Conservation (phyloP, 1,140 invertebrate species). For the Ladona fulva region DNA sequence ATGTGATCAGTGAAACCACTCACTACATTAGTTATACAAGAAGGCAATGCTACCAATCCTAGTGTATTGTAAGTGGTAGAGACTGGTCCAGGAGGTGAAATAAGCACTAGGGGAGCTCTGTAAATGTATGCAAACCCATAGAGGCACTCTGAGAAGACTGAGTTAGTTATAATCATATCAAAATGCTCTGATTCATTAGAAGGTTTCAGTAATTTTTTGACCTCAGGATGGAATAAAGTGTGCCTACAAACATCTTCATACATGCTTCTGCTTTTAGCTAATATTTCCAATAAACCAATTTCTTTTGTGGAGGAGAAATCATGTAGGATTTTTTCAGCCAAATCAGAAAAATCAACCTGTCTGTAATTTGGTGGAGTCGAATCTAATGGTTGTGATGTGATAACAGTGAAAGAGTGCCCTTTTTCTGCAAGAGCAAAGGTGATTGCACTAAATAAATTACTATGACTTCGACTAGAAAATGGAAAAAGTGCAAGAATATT, state of each 20-base stretch:
- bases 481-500: slow-evolving; percentile 31
- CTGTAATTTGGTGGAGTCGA: slow-evolving; percentile 15
- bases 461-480: slow-evolving; percentile 30
- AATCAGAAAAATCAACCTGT: not conserved
- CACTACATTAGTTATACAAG: too few species aligned
- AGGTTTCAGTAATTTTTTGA: too few species aligned
- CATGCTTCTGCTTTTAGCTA: too few species aligned
- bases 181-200: slow-evolving; percentile 18
- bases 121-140: slow-evolving; percentile 32
- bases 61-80: too few species aligned
- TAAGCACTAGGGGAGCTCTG: too few species aligned
- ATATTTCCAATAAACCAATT: not conserved
- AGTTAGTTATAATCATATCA: slow-evolving; percentile 25
- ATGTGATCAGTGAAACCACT: slow-evolving; percentile 23
- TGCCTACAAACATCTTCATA: too few species aligned
- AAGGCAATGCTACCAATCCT: too few species aligned
- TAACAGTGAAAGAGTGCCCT: slow-evolving; percentile 33
- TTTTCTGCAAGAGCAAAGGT: slow-evolving; percentile 26
- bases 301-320: not conserved
- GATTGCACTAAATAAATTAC: slow-evolving; percentile 21
- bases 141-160: slow-evolving; percentile 25
- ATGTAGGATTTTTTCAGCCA: not conserved
- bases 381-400: slow-evolving; percentile 30
- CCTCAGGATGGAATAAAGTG: too few species aligned
- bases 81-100: too few species aligned